Evolutionary conservation across 2,888 invertebrate species (phyloP).

Genomic region (Erebia ligea): DNA sequence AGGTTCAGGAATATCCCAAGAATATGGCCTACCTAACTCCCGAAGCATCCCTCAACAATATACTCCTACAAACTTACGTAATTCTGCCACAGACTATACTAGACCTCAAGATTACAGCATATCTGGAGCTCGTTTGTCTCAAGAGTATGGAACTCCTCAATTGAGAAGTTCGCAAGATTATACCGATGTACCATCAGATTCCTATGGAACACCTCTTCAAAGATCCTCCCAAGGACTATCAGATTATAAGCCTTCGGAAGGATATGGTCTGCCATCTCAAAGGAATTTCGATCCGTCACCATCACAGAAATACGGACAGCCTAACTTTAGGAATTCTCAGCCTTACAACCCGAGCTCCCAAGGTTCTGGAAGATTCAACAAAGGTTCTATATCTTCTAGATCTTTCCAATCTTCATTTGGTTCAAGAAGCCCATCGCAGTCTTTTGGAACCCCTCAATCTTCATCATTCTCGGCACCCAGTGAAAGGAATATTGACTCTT

Average conservation of each 20-base stretch:
- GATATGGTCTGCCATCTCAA: slow-evolving; percentile 55
- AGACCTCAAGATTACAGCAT: slow-evolving; percentile 51
- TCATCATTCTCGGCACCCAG: slow-evolving; percentile 51
- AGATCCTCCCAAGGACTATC: slow-evolving; percentile 51
- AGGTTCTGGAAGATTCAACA: slow-evolving; percentile 49
- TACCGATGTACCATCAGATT: slow-evolving; percentile 43
- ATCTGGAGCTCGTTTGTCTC: slow-evolving; percentile 45
- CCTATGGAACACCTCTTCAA: slow-evolving; percentile 48
- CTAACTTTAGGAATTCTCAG: slow-evolving; percentile 30
- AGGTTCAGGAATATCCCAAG: slow-evolving; percentile 45
- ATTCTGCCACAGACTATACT: slow-evolving; percentile 9
- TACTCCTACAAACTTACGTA: slow-evolving; percentile 25
- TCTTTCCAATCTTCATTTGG: slow-evolving; percentile 51
- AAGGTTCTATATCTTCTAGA: slow-evolving; percentile 47
- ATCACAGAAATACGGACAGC: slow-evolving; percentile 54
- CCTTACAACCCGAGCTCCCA: slow-evolving; percentile 25
- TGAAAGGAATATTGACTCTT: slow-evolving; percentile 51
- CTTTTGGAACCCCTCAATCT: slow-evolving; percentile 51
- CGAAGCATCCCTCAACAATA: slow-evolving; percentile 46
- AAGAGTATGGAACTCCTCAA: slow-evolving; percentile 47
- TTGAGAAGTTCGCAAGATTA: slow-evolving; percentile 47
- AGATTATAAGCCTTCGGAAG: slow-evolving; percentile 53
- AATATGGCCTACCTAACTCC: slow-evolving; percentile 51
- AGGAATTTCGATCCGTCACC: slow-evolving; percentile 49
- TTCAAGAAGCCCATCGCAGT: slow-evolving; percentile 38